A percentile compares a stretch with the other conserved stretches of the same genome.
Conservation (phyloP, 2,797 vertebrate genomes). For the Myiothlypis coronata region DNA sequence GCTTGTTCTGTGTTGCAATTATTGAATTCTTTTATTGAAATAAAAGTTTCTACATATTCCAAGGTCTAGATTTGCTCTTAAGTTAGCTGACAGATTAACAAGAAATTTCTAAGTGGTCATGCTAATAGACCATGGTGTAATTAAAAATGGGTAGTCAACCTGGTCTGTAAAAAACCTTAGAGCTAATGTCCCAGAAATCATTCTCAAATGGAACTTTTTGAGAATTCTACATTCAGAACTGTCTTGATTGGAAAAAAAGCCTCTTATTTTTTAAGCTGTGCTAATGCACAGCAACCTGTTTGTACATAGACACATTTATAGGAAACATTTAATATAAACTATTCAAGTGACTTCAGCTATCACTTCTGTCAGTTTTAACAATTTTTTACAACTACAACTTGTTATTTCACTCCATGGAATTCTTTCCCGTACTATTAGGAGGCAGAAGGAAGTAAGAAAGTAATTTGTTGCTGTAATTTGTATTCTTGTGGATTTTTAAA, state of each 20-base stretch:
- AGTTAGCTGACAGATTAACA: neutral
- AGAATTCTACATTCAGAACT: fast-evolving
- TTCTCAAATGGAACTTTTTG: neutral
- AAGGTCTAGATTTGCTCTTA: neutral
- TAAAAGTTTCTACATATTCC: neutral
- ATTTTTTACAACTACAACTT: neutral
- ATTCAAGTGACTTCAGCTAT: neutral
- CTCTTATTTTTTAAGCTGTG: neutral
- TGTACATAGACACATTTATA: neutral
- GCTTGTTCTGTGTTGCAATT: neutral
- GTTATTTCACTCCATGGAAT: neutral
- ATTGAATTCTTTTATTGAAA: neutral
- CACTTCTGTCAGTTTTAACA: neutral
- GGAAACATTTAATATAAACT: neutral
- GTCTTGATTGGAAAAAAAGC: neutral
- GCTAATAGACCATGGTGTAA: neutral
- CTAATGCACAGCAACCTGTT: neutral
- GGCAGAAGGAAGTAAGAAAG: neutral
- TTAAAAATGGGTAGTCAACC: neutral
- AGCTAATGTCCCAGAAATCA: neutral
- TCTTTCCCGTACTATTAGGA: neutral
- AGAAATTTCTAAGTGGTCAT: neutral
- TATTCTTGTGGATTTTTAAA: neutral
- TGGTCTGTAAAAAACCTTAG: neutral
- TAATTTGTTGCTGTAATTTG: neutral